Conservation (phyloP, 2,888 invertebrate genomes). For the Apantesis nais region DNA sequence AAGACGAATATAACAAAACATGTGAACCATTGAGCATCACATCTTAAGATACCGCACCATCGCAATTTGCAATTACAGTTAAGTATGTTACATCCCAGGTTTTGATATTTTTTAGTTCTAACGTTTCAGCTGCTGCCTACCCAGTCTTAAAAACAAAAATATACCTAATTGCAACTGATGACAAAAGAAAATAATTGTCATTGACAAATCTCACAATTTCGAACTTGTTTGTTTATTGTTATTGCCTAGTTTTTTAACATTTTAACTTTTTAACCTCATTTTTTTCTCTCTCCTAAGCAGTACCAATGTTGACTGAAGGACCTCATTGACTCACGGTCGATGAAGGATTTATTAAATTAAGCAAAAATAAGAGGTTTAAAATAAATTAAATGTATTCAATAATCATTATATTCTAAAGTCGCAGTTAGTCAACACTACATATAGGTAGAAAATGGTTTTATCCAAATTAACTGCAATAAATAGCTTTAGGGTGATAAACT, state of each 20-base stretch:
- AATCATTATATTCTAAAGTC: not conserved
- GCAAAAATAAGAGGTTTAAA: not conserved
- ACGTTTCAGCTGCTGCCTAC: not conserved
- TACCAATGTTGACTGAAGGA: no score
- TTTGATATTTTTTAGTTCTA: no score
- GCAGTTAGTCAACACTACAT: not conserved
- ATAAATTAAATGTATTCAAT: not conserved
- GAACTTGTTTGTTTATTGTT: no score
- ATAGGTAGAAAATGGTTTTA: slow-evolving; percentile 1
- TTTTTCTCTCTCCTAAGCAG: no score
- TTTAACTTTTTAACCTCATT: not conserved
- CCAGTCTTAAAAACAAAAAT: not conserved
- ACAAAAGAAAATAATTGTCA: not conserved
- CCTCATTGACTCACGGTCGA: not conserved
- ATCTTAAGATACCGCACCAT: no score
- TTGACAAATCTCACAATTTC: not conserved
- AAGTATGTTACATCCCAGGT: no score
- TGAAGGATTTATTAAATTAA: not conserved
- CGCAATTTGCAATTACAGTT: no score
- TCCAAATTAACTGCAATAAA: not conserved
- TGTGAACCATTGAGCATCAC: no score
- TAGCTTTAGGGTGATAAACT: not conserved
- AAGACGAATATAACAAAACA: no score
- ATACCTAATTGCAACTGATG: not conserved
- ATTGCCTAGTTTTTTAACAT: no score